Base-by-base conservation (phyloP, 2,113 vertebrate genomes). In the Orcinus orca region DNA sequence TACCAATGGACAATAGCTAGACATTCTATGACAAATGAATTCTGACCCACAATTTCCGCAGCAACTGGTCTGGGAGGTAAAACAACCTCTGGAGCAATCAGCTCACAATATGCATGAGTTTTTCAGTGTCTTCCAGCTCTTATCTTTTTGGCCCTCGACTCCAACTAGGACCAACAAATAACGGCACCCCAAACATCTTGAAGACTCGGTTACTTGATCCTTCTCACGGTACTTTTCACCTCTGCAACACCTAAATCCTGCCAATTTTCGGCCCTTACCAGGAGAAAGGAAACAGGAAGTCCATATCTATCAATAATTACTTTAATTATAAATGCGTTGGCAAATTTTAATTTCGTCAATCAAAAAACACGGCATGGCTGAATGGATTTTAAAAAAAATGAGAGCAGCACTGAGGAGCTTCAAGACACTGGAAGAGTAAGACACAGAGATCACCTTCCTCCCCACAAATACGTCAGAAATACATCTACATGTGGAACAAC, bases 401-500 rank as follows among this genome's bases (percentile, higher is more conserved):
- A 50, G 14, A 15, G 14, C 14, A 15, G 50, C 50, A 50, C 50
- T 50, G 50, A 50, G 50, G 50, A 50, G 14, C 50, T 50, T 50
- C 50, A 50, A 50, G 0, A 50, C 5, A 1, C 4, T 0, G 4
- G 50, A 50, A 50, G 50, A 50, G 50, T 50, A 50, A 50, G 50
- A 15, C 4, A 14, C 14, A 13, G 47, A 50, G 14, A 50, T 50
- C 1, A 50, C 14, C 14, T 50, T 50, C 50, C 50, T 50, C 50
- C 50, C 50, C 4, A 15, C 50, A 50, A 50, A 50, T 50, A 50
- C 50, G 15, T 14, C 13, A 50, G 14, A 50, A 50, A 50, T 5
- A 50, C 50, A 50, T 4, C 13, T 50, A 50, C 14, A 50, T 15
- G 50, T 5, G 50, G 50, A 50, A 50, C 3, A 15, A 50, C 14